Percentiles rank a stretch among this genome's conserved stretches.
Evolutionary conservation across 1,140 invertebrate genomes (phyloP).

Genomic region (Papilio xuthus): DNA sequence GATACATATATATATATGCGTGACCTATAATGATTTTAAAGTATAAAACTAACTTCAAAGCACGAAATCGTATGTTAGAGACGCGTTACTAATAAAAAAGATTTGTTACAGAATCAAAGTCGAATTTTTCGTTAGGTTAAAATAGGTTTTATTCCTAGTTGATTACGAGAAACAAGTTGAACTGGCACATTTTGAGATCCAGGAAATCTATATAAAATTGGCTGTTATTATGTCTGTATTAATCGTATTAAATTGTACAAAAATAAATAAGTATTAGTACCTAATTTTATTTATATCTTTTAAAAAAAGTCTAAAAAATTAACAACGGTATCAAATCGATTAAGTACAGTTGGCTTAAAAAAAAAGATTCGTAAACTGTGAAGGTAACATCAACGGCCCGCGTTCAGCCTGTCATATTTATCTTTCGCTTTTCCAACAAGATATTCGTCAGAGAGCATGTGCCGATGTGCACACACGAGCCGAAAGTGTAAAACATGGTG

Average conservation of each 20-base stretch:
- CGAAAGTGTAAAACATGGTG: slow-evolving; percentile 70
- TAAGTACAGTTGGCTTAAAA: slow-evolving; percentile 3
- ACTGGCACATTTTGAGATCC: too few species aligned
- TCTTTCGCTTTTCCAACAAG: slow-evolving; percentile 34
- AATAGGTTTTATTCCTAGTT: too few species aligned
- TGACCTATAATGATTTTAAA: not conserved
- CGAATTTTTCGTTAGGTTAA: too few species aligned
- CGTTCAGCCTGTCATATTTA: slow-evolving; percentile 28
- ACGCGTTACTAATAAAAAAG: too few species aligned
- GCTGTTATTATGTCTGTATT: too few species aligned
- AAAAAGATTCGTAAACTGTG: slow-evolving; percentile 29
- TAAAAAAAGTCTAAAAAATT: too few species aligned
- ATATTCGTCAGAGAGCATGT: slow-evolving; percentile 42
- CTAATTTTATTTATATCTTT: too few species aligned
- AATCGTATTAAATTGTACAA: too few species aligned
- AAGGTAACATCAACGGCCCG: slow-evolving; percentile 21
- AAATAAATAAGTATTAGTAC: too few species aligned
- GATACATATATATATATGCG: not conserved
- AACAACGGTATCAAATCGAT: not conserved
- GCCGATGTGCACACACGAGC: slow-evolving; percentile 46
- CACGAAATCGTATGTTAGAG: not conserved
- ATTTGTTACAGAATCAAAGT: not conserved
- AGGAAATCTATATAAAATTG: too few species aligned
- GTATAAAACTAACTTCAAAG: not conserved
- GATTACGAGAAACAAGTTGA: too few species aligned